phyloP scores from a whole-genome alignment of 2,797 vertebrate genomes.

The Holocentrus rufus region DNA sequence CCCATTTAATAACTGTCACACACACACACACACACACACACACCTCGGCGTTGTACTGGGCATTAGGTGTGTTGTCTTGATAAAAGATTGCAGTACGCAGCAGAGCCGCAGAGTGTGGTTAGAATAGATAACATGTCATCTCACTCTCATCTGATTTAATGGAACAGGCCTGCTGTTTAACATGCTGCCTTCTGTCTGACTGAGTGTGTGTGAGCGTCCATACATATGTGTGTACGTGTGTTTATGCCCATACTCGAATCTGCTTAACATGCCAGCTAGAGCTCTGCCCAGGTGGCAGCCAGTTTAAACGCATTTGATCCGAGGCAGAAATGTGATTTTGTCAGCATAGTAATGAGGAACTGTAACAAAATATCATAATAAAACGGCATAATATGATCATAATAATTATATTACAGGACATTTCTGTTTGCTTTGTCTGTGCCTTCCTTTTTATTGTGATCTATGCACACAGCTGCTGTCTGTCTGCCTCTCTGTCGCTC shows the following conservation, averaged over 20 bases:
- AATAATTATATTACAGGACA: conserved; percentile 72
- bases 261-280: conserved; percentile 28
- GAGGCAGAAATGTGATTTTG: conserved; percentile 69
- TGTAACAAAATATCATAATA: conserved; percentile 69
- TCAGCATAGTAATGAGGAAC: conserved; percentile 66
- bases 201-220: conserved; percentile 6
- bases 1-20: conserved; percentile 70
- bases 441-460: conserved; percentile 63
- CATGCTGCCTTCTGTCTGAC: conserved; percentile 48
- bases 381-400: conserved; percentile 70
- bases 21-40: conserved; percentile 17
- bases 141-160: conserved; percentile 67
- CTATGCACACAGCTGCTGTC: conserved; percentile 58
- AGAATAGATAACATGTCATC: conserved; percentile 71
- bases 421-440: conserved; percentile 66
- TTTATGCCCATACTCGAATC: too few species aligned
- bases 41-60: conserved; percentile 16
- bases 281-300: conserved; percentile 56
- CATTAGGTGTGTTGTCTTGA: conserved; percentile 45
- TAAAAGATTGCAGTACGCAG: conserved; percentile 55
- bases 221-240: conserved; percentile 1
- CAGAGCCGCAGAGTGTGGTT: conserved; percentile 41
- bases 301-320: conserved; percentile 65
- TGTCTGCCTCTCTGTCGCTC: conserved; percentile 24
- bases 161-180: conserved; percentile 58